Evolutionary conservation across 2,888 invertebrate species (phyloP).

Genomic region (Coecobrya sp.): DNA sequence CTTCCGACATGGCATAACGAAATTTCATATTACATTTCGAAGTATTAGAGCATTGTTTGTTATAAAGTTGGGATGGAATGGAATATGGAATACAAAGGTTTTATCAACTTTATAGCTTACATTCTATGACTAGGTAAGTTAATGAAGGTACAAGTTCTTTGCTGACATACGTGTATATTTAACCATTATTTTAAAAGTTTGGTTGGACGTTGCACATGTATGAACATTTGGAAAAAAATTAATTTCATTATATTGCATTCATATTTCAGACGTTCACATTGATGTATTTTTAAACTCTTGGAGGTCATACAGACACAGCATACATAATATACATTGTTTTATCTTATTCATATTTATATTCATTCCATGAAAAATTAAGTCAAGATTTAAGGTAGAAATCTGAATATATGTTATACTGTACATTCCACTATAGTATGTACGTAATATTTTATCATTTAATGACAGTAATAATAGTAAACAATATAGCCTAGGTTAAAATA

Average conservation of each 20-base stretch:
- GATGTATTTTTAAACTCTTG: background rate
- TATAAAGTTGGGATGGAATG: background rate
- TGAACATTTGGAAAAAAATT: conserved; percentile 41
- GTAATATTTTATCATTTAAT: background rate
- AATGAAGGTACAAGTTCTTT: conserved; percentile 19
- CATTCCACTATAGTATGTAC: too few species aligned
- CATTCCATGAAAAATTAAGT: background rate
- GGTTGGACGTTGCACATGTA: background rate
- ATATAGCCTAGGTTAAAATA: too few species aligned
- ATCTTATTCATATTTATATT: background rate
- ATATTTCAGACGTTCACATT: conserved; percentile 31
- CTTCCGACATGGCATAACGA: conserved; percentile 6
- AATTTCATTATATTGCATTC: conserved; percentile 60
- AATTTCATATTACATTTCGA: conserved; percentile 24
- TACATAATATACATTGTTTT: background rate
- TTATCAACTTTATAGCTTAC: background rate
- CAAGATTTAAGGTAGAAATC: too few species aligned
- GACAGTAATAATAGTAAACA: too few species aligned
- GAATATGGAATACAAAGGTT: background rate
- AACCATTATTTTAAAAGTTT: background rate
- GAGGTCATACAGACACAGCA: background rate
- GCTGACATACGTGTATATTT: background rate
- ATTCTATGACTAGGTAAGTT: background rate
- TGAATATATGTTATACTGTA: too few species aligned
- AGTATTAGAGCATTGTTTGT: conserved; percentile 25